Conservation (phyloP, 2,113 vertebrate genomes). For the Anguilla rostrata region DNA sequence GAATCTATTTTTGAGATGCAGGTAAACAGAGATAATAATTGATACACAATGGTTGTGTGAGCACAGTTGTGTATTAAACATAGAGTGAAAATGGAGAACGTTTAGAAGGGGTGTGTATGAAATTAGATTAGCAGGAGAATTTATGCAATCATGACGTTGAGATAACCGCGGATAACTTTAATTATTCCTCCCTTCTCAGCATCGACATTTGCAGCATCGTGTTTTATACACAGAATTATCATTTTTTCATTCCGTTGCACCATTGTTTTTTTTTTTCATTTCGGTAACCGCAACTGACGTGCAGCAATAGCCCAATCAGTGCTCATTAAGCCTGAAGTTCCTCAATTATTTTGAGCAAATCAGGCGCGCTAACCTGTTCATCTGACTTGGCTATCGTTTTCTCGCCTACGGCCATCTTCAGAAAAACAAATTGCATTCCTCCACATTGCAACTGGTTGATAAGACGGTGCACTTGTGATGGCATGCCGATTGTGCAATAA, state of each 20-base stretch:
- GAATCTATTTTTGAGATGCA: constrained; percentile 42
- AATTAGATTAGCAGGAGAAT: constrained; percentile 70
- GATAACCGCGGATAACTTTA: constrained; percentile 69
- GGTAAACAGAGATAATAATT: constrained; percentile 61
- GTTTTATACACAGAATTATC: constrained; percentile 38
- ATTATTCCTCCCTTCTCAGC: constrained; percentile 62
- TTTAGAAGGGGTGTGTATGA: constrained; percentile 70
- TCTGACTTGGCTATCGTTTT: not conserved
- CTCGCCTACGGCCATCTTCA: not conserved
- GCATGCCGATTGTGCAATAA: not conserved
- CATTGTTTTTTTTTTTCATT: not conserved
- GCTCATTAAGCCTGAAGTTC: not conserved
- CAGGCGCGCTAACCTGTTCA: not conserved
- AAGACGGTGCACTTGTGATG: not conserved
- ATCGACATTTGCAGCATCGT: constrained; percentile 50
- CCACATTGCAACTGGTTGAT: not conserved
- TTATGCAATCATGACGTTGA: constrained; percentile 64
- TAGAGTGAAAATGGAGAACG: constrained; percentile 64
- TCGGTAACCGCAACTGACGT: not conserved
- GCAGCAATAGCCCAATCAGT: not conserved
- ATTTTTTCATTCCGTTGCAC: constrained; percentile 7
- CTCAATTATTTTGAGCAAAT: not conserved
- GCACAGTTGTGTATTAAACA: constrained; percentile 61
- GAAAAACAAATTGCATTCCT: not conserved
- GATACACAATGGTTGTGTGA: constrained; percentile 56